Evolutionary conservation across 2,888 invertebrate genomes (phyloP).

Genomic region (Lingula anatina): DNA sequence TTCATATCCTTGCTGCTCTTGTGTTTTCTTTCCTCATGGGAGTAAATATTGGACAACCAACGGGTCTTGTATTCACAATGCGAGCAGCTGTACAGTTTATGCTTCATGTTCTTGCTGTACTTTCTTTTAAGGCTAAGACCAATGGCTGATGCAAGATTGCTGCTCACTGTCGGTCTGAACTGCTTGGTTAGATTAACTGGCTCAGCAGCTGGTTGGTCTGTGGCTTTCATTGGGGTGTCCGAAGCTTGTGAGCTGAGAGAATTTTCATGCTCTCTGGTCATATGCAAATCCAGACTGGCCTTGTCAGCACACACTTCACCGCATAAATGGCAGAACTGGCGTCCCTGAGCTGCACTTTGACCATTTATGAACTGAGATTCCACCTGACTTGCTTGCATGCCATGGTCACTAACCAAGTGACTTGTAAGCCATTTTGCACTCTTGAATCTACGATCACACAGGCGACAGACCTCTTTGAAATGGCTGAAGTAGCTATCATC

Average conservation of each 20-base stretch:
- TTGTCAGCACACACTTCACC: background rate
- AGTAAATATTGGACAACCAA: slow-evolving; percentile 82
- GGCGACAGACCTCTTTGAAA: slow-evolving; percentile 28
- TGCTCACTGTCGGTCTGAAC: no score
- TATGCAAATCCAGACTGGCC: background rate
- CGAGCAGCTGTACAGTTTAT: slow-evolving; percentile 72
- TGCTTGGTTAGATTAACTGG: no score
- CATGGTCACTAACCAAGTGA: slow-evolving; percentile 37
- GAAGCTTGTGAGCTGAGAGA: background rate
- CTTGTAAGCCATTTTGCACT: slow-evolving; percentile 32
- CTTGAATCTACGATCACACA: slow-evolving; percentile 33
- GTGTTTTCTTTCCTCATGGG: slow-evolving; percentile 74
- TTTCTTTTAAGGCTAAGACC: slow-evolving; percentile 7
- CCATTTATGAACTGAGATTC: background rate
- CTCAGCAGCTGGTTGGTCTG: slow-evolving; percentile 3
- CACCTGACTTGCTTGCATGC: background rate
- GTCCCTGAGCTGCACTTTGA: background rate
- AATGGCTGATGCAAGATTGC: no score
- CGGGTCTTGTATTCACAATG: slow-evolving; percentile 85
- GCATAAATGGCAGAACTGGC: background rate
- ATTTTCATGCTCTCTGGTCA: background rate
- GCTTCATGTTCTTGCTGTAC: slow-evolving; percentile 48
- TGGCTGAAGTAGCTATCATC: slow-evolving; percentile 19
- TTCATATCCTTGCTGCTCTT: slow-evolving; percentile 17
- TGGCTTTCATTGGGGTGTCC: background rate